A percentile compares a stretch with the other conserved stretches of the same genome.
Evolutionary conservation across 1,140 invertebrate genomes (phyloP).

Genomic region (Drosophila carrolli): DNA sequence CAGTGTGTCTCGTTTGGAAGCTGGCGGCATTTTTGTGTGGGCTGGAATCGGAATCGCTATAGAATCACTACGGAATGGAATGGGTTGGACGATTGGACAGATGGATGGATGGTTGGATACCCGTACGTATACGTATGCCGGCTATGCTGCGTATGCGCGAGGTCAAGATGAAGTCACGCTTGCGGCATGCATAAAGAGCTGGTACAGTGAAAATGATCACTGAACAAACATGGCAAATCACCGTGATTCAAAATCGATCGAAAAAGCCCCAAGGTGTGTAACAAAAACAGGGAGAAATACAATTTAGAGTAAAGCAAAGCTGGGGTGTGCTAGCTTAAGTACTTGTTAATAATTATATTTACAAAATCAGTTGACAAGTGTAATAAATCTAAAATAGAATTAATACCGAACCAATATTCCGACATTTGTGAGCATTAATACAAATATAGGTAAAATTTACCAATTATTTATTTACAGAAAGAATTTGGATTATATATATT

Average conservation of each 20-base stretch:
- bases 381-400: too few relatives aligned
- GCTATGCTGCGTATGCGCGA: constrained; percentile 51
- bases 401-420: too few relatives aligned
- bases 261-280: background rate
- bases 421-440: too few relatives aligned
- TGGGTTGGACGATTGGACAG: constrained; percentile 30
- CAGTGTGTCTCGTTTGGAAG: constrained; percentile 63
- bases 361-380: too few relatives aligned
- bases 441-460: too few relatives aligned
- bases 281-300: background rate
- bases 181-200: constrained; percentile 53
- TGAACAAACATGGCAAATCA: constrained; percentile 36
- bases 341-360: background rate
- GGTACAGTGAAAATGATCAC: constrained; percentile 40
- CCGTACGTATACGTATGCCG: constrained; percentile 41
- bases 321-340: background rate
- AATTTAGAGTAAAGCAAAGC: background rate
- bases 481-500: too few relatives aligned
- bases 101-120: constrained; percentile 31
- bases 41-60: constrained; percentile 45
- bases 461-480: too few relatives aligned
- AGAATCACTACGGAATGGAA: constrained; percentile 22
- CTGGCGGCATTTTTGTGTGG: constrained; percentile 52
- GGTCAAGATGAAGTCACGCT: constrained; percentile 80
- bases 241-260: constrained; percentile 29